Evolutionary conservation across 2,888 invertebrate species (phyloP), one percentile per base, ranked within the genome.

Genomic region (Phania funesta): DNA sequence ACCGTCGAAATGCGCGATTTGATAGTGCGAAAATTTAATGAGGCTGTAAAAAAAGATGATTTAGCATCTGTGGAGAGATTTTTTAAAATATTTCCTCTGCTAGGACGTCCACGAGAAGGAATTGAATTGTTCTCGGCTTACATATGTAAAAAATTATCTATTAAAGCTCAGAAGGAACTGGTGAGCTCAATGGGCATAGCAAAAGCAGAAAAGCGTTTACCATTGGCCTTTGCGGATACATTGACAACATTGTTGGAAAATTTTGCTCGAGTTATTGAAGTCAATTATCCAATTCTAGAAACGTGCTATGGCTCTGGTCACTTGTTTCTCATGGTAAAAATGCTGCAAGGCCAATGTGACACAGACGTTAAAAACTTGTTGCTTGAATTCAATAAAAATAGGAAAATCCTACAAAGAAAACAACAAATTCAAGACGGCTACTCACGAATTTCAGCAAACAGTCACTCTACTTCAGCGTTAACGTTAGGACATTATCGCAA

Each of bases 81-180:
- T 89, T 99, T 99, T 90, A 99, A 99, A 91, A 95, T 99, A 87
- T 99, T 99, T 91, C 99, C 99, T 0, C 92, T 99, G 79, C 92
- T 99, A 8, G 97, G 97, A 18, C 95, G 97, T 91, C 96, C 98
- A 81, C 94, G 95, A 46, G 96, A 97, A 86, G 99, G 99, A 0
- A 93, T 99, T 13, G 94, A 94, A 77, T 94, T 97, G 86, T 97
- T 98, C 88, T 96, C 97, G 32, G 93, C 93, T 54, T 98, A 98
- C 90, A 93, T 99, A 9, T 95, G 97, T 84, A 93, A 93, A 9
- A 97, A 94, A 92, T 89, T 95, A 8, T 92, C 94, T 75, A 93
- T 93, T 65, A 94, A 94, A 76, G 94, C 95, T 0, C 94, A 94
- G 81, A 95, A 94, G 87, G 95, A 95, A 89, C 87, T 97, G 18